These are phyloP conservation scores for Varecia variegata DNA, from an alignment of 2,797 vertebrate species.

Conservation along the genomic window DNA sequence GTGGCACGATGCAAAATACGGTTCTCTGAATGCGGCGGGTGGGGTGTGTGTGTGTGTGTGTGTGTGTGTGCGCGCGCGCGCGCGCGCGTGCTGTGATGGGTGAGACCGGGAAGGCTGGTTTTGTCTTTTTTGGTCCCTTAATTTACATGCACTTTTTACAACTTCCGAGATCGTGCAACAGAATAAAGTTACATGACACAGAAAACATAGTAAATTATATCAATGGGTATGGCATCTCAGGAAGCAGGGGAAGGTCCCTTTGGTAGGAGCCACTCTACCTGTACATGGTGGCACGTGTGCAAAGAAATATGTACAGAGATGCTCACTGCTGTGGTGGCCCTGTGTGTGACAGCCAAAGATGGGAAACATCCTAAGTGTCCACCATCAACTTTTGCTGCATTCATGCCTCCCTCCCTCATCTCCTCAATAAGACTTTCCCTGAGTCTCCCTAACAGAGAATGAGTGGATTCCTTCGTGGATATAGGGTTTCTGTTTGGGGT, in stretches of 20 bases:
- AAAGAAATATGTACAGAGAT: background rate
- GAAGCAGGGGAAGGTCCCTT: background rate
- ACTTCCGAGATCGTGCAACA: background rate
- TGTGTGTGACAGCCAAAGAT: background rate
- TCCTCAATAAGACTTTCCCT: background rate
- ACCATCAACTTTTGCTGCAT: background rate
- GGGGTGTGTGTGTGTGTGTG: background rate
- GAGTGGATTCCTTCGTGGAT: background rate
- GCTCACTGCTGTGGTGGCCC: background rate
- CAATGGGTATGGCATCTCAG: no score
- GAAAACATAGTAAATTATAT: background rate
- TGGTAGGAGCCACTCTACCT: no score
- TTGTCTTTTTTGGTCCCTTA: background rate
- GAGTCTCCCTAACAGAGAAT: background rate
- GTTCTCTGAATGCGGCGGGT: background rate
- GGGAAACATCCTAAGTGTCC: background rate
- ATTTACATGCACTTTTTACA: background rate
- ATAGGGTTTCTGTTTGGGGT: background rate
- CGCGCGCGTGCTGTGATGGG: background rate
- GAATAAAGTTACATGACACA: background rate
- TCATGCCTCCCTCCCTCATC: background rate
- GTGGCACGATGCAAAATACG: rapidly evolving
- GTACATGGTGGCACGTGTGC: background rate
- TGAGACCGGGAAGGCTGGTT: background rate
- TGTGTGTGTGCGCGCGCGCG: no score